Evolutionary conservation across 2,888 invertebrate species (phyloP), one percentile per base, ranked within the genome.

Genomic region (Dicycla oo): DNA sequence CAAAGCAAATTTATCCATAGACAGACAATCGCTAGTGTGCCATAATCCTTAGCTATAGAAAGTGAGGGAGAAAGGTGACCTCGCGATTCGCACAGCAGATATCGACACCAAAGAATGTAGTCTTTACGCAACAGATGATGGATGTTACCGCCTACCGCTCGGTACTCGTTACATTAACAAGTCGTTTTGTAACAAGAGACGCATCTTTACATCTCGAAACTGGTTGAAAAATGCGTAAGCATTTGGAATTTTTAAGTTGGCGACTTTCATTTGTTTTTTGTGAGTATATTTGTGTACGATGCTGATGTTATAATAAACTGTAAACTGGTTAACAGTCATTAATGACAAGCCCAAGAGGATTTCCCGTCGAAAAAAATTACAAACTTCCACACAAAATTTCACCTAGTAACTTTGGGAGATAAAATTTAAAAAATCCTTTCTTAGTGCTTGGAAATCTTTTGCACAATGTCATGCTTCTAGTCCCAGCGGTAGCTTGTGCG

Each of bases 31-130:
- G 54, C 54, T 56, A 45, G 26, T 38, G 30, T 66, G 64, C 63
- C 49, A 61, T 69, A 81, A 78, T 81, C 78, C 74, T 80, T 81
- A 82, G 79, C 70, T 78, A 88, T 93, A 93, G 94, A 94, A 93
- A 93, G 94, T 86, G 88, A 88, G 90, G 91, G 93, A 93, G 93
- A 93, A 92, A 86, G 86, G 86, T 91, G 87, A 88, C 80, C 84
- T 76, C 85, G 71, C 83, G 84, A 85, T 87, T 83, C 85, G 87
- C 88, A 88, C 89, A 86, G 89, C 89, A 87, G 89, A 91, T 87
- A 90, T 89, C 85, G 86, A 86, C 83, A 84, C 85, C 68, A 82
- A 85, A 82, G 89, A 90, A 90, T 89, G 88, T 83, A 43, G 88
- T 83, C 78, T 85, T 90, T 89, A 89, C 87, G 89, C 87, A 89